A percentile compares a stretch with the other conserved stretches of the same genome.
Conservation (phyloP, 2,797 vertebrate genomes). For the Phoeniculus purpureus region DNA sequence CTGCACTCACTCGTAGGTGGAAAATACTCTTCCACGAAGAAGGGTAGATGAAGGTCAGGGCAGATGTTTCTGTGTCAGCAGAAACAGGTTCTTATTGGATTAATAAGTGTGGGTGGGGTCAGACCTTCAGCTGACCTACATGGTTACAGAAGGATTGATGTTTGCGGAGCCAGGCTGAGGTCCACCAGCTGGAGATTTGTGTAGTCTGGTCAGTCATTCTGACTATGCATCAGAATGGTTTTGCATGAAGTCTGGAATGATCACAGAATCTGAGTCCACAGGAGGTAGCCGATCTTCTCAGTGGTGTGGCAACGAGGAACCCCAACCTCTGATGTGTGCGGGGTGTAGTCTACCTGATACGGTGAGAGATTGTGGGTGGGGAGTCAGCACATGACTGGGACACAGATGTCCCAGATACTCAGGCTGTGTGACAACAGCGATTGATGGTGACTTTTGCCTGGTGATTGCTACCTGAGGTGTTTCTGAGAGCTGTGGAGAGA, state of each 20-base stretch:
- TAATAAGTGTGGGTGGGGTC: not conserved
- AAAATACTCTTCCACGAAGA: not conserved
- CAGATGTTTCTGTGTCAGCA: not conserved
- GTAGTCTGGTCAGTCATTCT: too few relatives aligned
- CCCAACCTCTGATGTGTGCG: rapidly evolving
- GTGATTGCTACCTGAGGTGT: rapidly evolving
- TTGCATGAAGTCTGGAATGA: not conserved
- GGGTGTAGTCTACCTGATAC: rapidly evolving
- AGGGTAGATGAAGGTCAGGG: not conserved
- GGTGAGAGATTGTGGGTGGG: rapidly evolving
- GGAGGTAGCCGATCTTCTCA: rapidly evolving
- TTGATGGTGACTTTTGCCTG: rapidly evolving
- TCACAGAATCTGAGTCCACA: rapidly evolving
- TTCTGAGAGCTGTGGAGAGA: not conserved
- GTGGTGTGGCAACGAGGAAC: rapidly evolving
- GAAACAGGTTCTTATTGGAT: not conserved
- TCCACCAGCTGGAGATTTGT: not conserved
- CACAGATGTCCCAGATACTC: not conserved
- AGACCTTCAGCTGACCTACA: not conserved
- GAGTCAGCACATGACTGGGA: not conserved
- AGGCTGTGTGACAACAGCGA: rapidly evolving
- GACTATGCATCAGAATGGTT: not conserved
- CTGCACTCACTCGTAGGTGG: not conserved
- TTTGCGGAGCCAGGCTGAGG: not conserved
- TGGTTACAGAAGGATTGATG: not conserved